Evolutionary conservation across 1,140 invertebrate species (phyloP), one percentile per base, ranked within the genome.

Genomic region (Papilio polyxenes): DNA sequence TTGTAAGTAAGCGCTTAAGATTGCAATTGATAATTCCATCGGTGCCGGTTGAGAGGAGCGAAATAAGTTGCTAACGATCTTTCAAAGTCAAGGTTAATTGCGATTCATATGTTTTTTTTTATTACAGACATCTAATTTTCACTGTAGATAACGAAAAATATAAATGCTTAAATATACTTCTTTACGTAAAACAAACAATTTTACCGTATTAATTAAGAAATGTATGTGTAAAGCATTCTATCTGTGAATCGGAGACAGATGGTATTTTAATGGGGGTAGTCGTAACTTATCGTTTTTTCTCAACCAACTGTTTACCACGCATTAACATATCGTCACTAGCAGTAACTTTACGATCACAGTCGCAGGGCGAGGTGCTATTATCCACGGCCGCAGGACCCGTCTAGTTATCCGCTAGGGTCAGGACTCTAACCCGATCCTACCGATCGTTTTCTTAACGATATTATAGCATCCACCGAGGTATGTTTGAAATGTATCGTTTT

Each of bases 301-400:
- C 31, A 72, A 72, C 11, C 65, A 40, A 7, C 65, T 31, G 74
- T 75, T 75, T 75, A 49, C 37, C 40, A 49, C 75, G 75, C 75
- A 76, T 76, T 31, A 77, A 23, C 75, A 77, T 77, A 77, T 77
- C 49, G n/a, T 10, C 75, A 53, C n/a, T 88, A 87, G 87, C 87
- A 89, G 88, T 86, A 88, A 90, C 78, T 93, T 91, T 92, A 93
- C 89, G 91, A 92, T 91, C 87, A 88, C 87, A 90, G 88, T 91
- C 87, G 88, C 87, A 90, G 88, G 91, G 88, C 87, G 84, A 85
- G 88, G 87, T 89, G 89, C 91, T 89, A 92, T 93, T 92, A 89
- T 92, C 92, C 89, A 90, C 91, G 89, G 85, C 87, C 86, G 80
- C 87, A 85, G 81, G 85, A 88, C 85, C 85, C 90, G 89, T 86